Base-by-base conservation (phyloP, 2,797 vertebrate genomes). In the Sebastes flavidus region DNA sequence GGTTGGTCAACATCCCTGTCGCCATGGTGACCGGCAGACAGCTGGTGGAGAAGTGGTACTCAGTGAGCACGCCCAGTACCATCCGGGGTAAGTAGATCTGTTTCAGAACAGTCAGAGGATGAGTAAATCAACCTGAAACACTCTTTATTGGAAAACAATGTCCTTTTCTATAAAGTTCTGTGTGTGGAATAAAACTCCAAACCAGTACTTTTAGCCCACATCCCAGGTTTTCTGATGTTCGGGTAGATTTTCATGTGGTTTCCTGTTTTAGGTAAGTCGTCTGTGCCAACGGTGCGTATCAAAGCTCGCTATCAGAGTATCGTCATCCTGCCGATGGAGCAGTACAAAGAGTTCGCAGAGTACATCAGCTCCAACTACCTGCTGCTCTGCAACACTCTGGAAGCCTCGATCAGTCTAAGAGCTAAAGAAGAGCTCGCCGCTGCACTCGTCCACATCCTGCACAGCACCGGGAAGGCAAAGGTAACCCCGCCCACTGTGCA, bases 271-370 rank as follows among this genome's bases (percentile, higher is more conserved):
- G 94, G 92, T 2, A 93, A 97, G 81, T 89, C 92, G 0, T 88
- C 94, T 0, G 90, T 90, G 7, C 95, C 95, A 0, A 92, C 87
- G 2, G 92, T 99, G 46, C 96, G 98, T 0, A 97, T 99, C 86
- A 99, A 98, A 77, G 97, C 97, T 2, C 97, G 97, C 0, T 99
- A 97, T 79, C 98, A 99, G 94, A 98, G 97, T 22, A 97, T 99
- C 82, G 91, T 94, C 88, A 98, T 99, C 92, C 82, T 99, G 83
- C 98, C 98, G 6, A 99, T 98, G 98, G 98, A 99, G 87, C 97
- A 97, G 88, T 99, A 99, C 92, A 99, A 99, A 82, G 98, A 99
- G 86, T 98, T 99, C 65, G 98, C 97, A 0, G 98, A 99, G 92
- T 99, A 97, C 87, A 95, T 99, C 81, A 99, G 97, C 79, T 96